A percentile compares a stretch with the other conserved stretches of the same genome.
These are phyloP conservation scores for Tubulanus polymorphus DNA, from an alignment of 2,888 invertebrate genomes.

Conservation along the genomic window DNA sequence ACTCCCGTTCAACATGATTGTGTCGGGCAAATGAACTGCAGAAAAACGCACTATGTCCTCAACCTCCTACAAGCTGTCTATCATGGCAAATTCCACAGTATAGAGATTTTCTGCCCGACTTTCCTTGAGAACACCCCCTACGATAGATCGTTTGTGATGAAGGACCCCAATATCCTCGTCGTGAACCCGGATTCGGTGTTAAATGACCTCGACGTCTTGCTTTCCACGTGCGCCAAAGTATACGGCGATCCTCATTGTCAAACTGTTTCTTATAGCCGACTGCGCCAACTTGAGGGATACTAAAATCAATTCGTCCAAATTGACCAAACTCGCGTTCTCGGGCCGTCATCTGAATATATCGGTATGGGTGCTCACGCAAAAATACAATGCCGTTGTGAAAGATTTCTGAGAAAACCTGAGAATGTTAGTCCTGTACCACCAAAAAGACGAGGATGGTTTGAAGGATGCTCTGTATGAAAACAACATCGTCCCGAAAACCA, in stretches of 20 bases:
- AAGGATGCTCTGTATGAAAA: not conserved
- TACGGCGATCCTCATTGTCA: not conserved
- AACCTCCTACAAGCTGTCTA: slow-evolving; percentile 13
- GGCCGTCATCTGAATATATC: slow-evolving; percentile 17
- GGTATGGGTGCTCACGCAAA: slow-evolving; percentile 21
- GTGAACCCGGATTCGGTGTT: slow-evolving; percentile 9
- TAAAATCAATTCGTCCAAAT: slow-evolving; percentile 19
- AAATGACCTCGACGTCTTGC: slow-evolving; percentile 9
- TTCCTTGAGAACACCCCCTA: slow-evolving; percentile 16
- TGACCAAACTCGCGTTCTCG: slow-evolving; percentile 19
- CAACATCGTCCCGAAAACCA: not conserved
- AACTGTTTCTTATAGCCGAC: slow-evolving; percentile 21
- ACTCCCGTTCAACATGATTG: slow-evolving; percentile 5
- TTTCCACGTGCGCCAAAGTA: not conserved
- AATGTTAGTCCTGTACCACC: slow-evolving; percentile 20
- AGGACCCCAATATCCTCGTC: slow-evolving; percentile 6
- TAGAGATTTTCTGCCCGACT: slow-evolving; percentile 19
- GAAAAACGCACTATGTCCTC: slow-evolving; percentile 16
- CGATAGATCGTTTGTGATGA: slow-evolving; percentile 10
- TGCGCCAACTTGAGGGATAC: slow-evolving; percentile 17
- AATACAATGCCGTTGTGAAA: slow-evolving; percentile 21
- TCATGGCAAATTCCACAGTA: slow-evolving; percentile 11
- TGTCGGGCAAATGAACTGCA: slow-evolving; percentile 17
- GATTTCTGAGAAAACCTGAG: slow-evolving; percentile 19
- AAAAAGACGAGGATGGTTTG: slow-evolving; percentile 11